These are phyloP conservation scores for Acanthis flammea DNA, from an alignment of 2,797 vertebrate genomes.

Conservation along the genomic window DNA sequence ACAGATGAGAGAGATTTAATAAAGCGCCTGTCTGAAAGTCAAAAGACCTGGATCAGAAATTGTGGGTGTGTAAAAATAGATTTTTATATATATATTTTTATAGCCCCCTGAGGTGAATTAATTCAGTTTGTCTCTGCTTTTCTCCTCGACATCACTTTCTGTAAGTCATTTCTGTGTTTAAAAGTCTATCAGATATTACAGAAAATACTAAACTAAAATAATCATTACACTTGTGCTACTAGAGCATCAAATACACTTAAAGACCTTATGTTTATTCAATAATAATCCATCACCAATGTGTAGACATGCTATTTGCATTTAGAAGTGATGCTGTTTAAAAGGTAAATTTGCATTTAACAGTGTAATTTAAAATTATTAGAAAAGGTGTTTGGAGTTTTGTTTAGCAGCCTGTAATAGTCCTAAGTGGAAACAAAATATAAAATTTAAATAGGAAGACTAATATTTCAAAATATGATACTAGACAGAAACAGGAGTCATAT, in stretches of 20 bases:
- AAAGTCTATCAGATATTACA: background rate
- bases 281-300: slow-evolving; percentile 6
- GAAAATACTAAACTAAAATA: background rate
- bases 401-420: slow-evolving; percentile 30
- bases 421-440: slow-evolving; percentile 47
- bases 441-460: slow-evolving; percentile 28
- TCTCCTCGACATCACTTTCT: background rate
- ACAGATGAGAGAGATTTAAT: background rate
- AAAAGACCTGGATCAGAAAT: background rate
- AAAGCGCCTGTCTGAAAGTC: background rate
- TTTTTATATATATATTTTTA: background rate
- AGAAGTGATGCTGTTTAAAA: background rate
- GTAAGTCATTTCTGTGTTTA: background rate
- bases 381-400: slow-evolving; percentile 33
- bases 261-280: slow-evolving; percentile 46
- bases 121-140: background rate
- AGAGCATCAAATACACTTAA: background rate
- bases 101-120: background rate
- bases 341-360: slow-evolving; percentile 39
- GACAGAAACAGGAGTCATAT: background rate
- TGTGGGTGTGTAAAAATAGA: background rate
- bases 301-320: slow-evolving; percentile 16
- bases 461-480: background rate
- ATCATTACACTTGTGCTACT: background rate
- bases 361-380: slow-evolving; percentile 40